Conservation (phyloP, 2,797 vertebrate genomes). For the Lagodon rhomboides region DNA sequence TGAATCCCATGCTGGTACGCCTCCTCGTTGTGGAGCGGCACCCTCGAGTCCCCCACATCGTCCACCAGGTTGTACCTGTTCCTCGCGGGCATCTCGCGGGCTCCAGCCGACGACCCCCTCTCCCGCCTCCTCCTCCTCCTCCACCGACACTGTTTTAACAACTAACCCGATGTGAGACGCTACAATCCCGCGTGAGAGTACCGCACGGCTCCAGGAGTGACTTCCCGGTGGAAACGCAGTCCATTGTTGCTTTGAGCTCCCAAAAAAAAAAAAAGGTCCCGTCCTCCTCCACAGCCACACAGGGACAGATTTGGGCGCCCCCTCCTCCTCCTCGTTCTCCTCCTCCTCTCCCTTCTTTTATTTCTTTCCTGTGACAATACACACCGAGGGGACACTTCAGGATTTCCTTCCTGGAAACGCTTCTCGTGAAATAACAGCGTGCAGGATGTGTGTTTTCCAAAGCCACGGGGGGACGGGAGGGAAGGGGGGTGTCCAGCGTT, state of each 20-base stretch:
- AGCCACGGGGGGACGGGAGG: constrained; percentile 2
- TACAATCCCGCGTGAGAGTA: constrained; percentile 31
- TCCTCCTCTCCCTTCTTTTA: too few relatives aligned
- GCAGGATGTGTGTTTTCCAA: neutral
- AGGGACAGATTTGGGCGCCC: constrained; percentile 44
- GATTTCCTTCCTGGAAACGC: constrained; percentile 4
- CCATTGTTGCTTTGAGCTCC: constrained; percentile 61
- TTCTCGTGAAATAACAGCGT: neutral
- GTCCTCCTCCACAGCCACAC: constrained; percentile 43
- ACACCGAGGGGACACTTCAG: constrained; percentile 17
- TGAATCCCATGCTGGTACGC: constrained; percentile 93
- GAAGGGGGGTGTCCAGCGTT: neutral
- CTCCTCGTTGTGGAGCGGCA: constrained; percentile 93
- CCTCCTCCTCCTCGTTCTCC: neutral
- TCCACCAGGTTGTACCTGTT: constrained; percentile 96
- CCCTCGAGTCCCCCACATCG: constrained; percentile 90
- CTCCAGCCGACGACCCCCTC: constrained; percentile 1
- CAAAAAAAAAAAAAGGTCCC: constrained; percentile 42
- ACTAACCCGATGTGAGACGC: constrained; percentile 1
- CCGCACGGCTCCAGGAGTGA: constrained; percentile 30
- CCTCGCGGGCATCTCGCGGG: constrained; percentile 86
- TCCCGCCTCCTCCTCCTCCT: too few relatives aligned
- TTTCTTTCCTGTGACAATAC: neutral
- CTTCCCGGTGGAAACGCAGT: constrained; percentile 43
- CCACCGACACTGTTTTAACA: constrained; percentile 30